Evolutionary conservation across 2,113 vertebrate species (phyloP).

Genomic region (Pangasianodon hypophthalmus): DNA sequence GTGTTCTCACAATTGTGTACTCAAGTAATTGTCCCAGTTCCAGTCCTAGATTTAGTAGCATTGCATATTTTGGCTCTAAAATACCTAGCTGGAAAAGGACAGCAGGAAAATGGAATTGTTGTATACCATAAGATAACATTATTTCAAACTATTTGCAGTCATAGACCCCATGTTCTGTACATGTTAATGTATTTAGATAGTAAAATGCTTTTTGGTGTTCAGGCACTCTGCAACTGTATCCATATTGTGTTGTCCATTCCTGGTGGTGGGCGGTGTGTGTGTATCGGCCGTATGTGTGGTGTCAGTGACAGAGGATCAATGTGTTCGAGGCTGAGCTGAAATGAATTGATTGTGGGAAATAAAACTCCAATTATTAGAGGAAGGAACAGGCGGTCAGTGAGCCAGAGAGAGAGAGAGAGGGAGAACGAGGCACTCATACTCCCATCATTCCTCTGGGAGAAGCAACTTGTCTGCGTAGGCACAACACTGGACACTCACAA

Average conservation of each 20-base stretch:
- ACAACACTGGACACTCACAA: slow-evolving; percentile 42
- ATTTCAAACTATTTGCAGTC: not conserved
- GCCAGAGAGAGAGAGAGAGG: slow-evolving; percentile 53
- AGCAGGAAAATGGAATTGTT: not conserved
- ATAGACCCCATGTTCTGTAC: not conserved
- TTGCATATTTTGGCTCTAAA: not conserved
- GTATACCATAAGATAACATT: not conserved
- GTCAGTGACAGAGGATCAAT: slow-evolving; percentile 75
- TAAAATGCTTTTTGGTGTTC: not conserved
- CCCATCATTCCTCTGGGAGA: slow-evolving; percentile 63
- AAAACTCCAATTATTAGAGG: slow-evolving; percentile 82
- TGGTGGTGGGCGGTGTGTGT: slow-evolving; percentile 20
- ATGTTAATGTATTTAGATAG: not conserved
- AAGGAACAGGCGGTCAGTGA: slow-evolving; percentile 60
- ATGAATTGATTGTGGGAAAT: slow-evolving; percentile 79
- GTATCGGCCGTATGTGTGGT: slow-evolving; percentile 63
- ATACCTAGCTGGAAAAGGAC: not conserved
- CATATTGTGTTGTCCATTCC: slow-evolving; percentile 14
- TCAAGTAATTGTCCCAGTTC: not conserved
- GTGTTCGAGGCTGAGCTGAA: slow-evolving; percentile 66
- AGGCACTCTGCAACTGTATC: slow-evolving; percentile 5
- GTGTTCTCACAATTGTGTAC: not conserved
- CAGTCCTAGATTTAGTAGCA: not conserved
- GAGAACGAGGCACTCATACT: slow-evolving; percentile 65
- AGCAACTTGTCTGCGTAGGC: slow-evolving; percentile 48